Evolutionary conservation across 2,888 invertebrate species (phyloP), one percentile per base, ranked within the genome.

Genomic region (Parthenolecanium corni): DNA sequence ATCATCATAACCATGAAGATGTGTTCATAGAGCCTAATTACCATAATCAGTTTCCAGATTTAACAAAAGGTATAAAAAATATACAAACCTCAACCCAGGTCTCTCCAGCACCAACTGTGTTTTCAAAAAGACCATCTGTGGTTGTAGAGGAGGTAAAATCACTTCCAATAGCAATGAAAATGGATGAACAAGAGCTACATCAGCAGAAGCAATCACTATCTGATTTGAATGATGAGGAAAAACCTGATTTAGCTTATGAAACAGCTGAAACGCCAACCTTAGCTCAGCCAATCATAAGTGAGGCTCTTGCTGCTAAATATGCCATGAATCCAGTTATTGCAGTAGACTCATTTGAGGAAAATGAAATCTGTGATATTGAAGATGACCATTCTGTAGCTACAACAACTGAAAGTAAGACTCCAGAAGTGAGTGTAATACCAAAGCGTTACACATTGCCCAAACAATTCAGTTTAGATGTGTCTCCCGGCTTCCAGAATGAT

Each of bases 391-490:
- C 67, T 62, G 9, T 9, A 31, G 31, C 31, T 9, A 31, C 31
- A 31, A 31, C 31, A 31, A 31, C 31, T 31, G 31, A 31, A 9
- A 31, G 31, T 31, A 31, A 31, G 9, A 49, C 47, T 16, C 18
- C 44, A 36, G 61, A 61, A 23, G n/a, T 36, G 36, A 74, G 76
- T 16, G 82, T 80, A 69, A 82, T 82, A 67, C 67, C 81, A 82
- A 4, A 75, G 83, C 61, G 85, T 85, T 73, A 49, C 23, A 14
- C 21, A 5, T 23, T 49, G 23, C 61, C 61, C 4, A 61, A 61
- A 40, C 86, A 86, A 70, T 84, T 84, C 72, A 89, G 86, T 66
- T 77, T 88, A 52, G 89, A 89, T 73, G 87, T 89, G 70, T 89
- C 88, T 2, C 82, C 81, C 71, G 80, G 81, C 66, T 81, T 82